Percentiles rank a stretch among this genome's conserved stretches.
Conservation (phyloP, 2,113 vertebrate genomes). For the Sebastes schlegelii region DNA sequence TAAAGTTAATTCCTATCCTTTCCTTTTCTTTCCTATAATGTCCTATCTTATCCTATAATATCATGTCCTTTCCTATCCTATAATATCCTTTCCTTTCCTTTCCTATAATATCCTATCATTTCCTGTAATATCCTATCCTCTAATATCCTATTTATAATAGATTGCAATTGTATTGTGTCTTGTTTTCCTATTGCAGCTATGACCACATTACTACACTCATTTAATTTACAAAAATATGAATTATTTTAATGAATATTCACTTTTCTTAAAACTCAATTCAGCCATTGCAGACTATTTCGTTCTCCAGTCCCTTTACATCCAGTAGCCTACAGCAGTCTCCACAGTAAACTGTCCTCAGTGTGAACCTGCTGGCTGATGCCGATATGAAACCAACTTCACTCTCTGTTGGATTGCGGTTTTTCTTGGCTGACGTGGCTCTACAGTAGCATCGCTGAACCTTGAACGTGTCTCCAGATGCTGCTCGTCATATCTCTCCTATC, state of each 20-base stretch:
- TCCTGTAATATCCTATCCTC: too few species aligned
- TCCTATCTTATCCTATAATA: too few species aligned
- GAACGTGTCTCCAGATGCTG: not conserved
- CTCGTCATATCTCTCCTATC: not conserved
- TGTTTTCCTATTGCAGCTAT: not conserved
- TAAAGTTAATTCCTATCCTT: too few species aligned
- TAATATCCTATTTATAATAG: not conserved
- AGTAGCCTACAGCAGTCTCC: too few species aligned
- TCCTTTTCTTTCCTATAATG: too few species aligned
- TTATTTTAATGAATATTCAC: not conserved
- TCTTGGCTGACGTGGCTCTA: too few species aligned
- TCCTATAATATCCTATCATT: too few species aligned
- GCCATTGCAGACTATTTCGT: not conserved
- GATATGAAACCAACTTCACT: not conserved
- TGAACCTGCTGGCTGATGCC: not conserved
- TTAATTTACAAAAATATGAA: not conserved
- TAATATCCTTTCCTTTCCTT: too few species aligned
- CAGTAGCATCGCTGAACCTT: not conserved
- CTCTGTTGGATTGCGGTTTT: accelerated
- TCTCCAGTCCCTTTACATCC: too few species aligned
- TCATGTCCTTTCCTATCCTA: too few species aligned
- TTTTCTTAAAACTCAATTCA: too few species aligned
- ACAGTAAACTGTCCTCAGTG: not conserved
- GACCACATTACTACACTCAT: not conserved
- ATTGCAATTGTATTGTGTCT: not conserved